Percentiles rank a stretch among this genome's conserved stretches.
Evolutionary conservation across 1,140 invertebrate species (phyloP).

Genomic region (Drosophila nigromelanica): DNA sequence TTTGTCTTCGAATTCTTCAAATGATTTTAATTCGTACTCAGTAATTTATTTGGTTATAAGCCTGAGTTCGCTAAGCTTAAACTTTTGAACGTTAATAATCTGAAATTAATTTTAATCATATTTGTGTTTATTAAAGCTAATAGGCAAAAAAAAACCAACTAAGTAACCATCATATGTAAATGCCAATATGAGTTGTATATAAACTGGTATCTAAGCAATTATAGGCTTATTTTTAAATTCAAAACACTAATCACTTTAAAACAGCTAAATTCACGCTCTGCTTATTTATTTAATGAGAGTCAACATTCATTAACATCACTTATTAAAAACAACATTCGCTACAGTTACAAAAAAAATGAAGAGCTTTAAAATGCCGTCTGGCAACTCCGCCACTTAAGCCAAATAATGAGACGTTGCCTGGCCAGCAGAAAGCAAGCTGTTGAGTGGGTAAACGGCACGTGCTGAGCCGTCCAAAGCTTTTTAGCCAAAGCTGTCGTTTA

Average conservation of each 20-base stretch:
- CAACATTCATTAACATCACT: conserved; percentile 71
- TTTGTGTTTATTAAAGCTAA: too few species aligned
- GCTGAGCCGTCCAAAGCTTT: conserved; percentile 40
- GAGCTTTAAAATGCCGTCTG: conserved; percentile 53
- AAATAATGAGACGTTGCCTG: conserved; percentile 29
- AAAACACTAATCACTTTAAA: background rate
- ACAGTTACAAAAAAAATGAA: conserved; percentile 4
- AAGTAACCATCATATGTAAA: background rate
- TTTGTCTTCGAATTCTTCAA: too few species aligned
- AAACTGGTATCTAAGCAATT: background rate
- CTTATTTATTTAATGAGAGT: conserved; percentile 76
- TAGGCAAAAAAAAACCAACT: too few species aligned
- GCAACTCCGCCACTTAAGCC: conserved; percentile 40
- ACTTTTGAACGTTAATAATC: too few species aligned
- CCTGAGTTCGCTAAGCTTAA: too few species aligned
- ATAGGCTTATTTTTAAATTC: background rate
- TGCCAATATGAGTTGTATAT: background rate
- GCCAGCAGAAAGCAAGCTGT: background rate
- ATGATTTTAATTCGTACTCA: too few species aligned
- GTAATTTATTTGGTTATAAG: too few species aligned
- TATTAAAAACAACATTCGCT: conserved; percentile 65
- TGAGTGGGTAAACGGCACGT: conserved; percentile 3
- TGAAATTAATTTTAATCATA: too few species aligned
- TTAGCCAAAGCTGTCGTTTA: conserved; percentile 39
- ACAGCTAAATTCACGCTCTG: conserved; percentile 38